These are phyloP conservation scores for Lasioglossum lativentre DNA, from an alignment of 2,888 invertebrate genomes.

Conservation along the genomic window DNA sequence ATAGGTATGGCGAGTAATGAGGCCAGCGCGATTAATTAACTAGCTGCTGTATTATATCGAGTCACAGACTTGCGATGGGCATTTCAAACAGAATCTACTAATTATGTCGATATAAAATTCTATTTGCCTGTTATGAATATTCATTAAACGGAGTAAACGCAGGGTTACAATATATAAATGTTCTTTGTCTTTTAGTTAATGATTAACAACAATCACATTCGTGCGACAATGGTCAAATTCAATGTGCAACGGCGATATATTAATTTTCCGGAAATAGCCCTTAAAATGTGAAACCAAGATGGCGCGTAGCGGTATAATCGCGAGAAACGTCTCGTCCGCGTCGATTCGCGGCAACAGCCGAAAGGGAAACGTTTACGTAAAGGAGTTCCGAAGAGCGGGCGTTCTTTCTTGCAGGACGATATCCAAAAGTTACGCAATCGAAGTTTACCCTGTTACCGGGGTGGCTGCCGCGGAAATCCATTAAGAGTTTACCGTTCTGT, in stretches of 20 bases:
- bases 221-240: no score
- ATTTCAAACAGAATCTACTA: not conserved
- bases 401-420: not conserved
- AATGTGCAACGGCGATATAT: no score
- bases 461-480: constrained; percentile 30
- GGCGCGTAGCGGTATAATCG: not conserved
- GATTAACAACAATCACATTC: no score
- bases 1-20: not conserved
- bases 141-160: not conserved
- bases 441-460: constrained; percentile 32
- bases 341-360: not conserved
- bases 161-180: not conserved
- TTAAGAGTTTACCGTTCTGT: constrained; percentile 45
- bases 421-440: constrained; percentile 41
- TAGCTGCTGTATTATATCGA: not conserved
- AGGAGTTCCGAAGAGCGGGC: not conserved
- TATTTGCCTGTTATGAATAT: not conserved
- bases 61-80: not conserved
- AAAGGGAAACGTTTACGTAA: not conserved
- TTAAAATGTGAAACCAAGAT: not conserved
- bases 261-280: not conserved
- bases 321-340: no score
- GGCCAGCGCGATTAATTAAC: not conserved
- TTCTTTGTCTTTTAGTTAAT: not conserved
- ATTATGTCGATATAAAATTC: not conserved